Base-by-base conservation (phyloP, 2,797 vertebrate genomes). In the Loriculus beryllinus region DNA sequence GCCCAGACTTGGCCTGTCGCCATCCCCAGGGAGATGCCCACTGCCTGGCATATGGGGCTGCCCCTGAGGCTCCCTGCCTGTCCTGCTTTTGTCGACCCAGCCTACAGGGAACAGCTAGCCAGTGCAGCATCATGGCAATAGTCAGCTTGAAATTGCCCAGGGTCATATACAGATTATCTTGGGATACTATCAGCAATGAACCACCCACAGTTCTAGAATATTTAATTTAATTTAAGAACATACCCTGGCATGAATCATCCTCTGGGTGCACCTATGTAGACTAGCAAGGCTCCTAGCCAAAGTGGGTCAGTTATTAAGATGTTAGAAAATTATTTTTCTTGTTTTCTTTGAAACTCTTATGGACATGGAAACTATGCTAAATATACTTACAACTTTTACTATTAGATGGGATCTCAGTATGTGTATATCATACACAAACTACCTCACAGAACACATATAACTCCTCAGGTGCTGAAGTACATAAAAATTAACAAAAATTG, bases 1-100 rank as follows among this genome's bases (percentile, higher is more conserved):
- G 17, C 35, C 35, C 12, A 39, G 57, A 17, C 37, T 39, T 39
- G 3, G 2, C 6, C 37, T 25, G 5, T 21, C 6, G 4, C 5
- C 3, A 11, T 9, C 22, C 14, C 5, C 14, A 22, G 8, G 5
- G 21, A 68, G 25, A 6, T 23, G 3, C 5, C 10, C 8, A 1
- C 17, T 39, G 3, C 8, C 10, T 3, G 26, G 3, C 39, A 57
- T 25, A 35, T 67, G 35, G 1, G 8, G 4, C 10, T 78, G 15
- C 14, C 6, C 3, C 12, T 33, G 12, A 6, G 40, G 2, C 6
- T 39, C 20, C 6, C 12, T 14, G 18, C 12, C 21, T 71, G 43
- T 21, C 12, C 26, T 9, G 9, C 9, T 63, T 10, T 28, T 51
- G 7, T 8, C 37, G 42, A 5, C 4, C 10, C 8, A 47, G 7